phyloP scores from a whole-genome alignment of 2,113 vertebrate genomes.

The Fulica atra region DNA sequence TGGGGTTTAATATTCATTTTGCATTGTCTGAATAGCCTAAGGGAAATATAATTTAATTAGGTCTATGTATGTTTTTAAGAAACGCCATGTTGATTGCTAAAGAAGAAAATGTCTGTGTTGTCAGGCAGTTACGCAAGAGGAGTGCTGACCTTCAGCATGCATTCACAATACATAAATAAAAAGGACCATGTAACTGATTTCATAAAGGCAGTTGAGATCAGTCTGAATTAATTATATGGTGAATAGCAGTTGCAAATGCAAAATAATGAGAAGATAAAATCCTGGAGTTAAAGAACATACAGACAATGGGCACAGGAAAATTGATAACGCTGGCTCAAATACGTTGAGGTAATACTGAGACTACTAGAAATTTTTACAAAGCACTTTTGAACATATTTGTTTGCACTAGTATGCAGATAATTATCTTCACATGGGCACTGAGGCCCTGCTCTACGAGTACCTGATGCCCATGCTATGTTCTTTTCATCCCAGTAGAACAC shows the following conservation, averaged over 20 bases:
- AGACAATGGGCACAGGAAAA: background rate
- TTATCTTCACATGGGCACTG: background rate
- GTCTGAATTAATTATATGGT: background rate
- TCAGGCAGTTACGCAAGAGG: constrained; percentile 8
- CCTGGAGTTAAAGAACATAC: background rate
- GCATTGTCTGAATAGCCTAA: background rate
- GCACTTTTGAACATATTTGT: background rate
- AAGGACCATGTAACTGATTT: background rate
- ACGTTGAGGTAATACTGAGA: background rate
- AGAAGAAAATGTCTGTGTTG: constrained; percentile 22
- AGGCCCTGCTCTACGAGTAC: background rate
- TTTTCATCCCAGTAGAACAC: background rate
- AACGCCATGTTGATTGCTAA: background rate
- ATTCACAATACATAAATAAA: background rate
- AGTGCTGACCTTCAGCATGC: background rate
- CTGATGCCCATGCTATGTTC: rapidly evolving
- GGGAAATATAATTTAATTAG: constrained; percentile 43
- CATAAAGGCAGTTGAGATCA: background rate
- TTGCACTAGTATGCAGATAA: background rate
- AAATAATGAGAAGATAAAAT: background rate
- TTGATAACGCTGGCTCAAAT: background rate
- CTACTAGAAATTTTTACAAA: background rate
- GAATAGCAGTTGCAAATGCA: background rate
- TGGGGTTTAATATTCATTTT: constrained; percentile 15
- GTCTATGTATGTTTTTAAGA: background rate